Evolutionary conservation across 2,888 invertebrate genomes (phyloP), one percentile per base, ranked within the genome.

Genomic region (Pyralis farinalis): DNA sequence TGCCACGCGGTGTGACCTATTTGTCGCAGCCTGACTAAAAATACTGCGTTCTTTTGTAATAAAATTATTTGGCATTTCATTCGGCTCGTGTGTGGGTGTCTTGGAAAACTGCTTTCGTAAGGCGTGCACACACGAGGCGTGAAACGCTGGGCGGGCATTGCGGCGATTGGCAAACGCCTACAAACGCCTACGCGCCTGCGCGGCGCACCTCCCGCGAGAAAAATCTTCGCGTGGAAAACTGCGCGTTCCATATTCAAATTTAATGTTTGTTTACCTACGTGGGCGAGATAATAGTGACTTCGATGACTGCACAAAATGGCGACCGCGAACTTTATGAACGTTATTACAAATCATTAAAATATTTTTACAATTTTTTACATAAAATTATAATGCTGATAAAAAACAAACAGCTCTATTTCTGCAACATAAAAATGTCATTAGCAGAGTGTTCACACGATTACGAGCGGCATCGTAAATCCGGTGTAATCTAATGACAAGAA

Each of bases 171-270:
- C 88, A 85, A 80, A 75, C 85, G 82, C 89, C 89, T 88, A 84
- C 90, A 86, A 82, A 80, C 90, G 88, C 82, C 90, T 81, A 74
- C 84, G 83, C 85, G 80, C 82, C 74, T 77, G 87, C 88, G 86
- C 82, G 67, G 69, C 44, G 61, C 69, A 63, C 74, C 53, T 55
- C 61, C 57, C 64, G 58, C 67, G 68, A 78, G 83, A 83, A 83
- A 83, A 86, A 82, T 82, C 79, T 73, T 49, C 49, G 55, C 62
- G 66, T 62, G 72, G 77, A 85, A 84, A 85, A 83, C 65, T 73
- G 58, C 46, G 39, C 58, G 58, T 64, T 68, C 58, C 61, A 67
- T 61, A 59, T 69, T 71, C 62, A 65, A 68, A 70, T 60, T 66
- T 67, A 63, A 72, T 63, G 56, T 66, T 67, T 70, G 74, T 75